These are phyloP conservation scores for Limnodromus scolopaceus DNA, from an alignment of 2,797 vertebrate genomes.

Conservation along the genomic window DNA sequence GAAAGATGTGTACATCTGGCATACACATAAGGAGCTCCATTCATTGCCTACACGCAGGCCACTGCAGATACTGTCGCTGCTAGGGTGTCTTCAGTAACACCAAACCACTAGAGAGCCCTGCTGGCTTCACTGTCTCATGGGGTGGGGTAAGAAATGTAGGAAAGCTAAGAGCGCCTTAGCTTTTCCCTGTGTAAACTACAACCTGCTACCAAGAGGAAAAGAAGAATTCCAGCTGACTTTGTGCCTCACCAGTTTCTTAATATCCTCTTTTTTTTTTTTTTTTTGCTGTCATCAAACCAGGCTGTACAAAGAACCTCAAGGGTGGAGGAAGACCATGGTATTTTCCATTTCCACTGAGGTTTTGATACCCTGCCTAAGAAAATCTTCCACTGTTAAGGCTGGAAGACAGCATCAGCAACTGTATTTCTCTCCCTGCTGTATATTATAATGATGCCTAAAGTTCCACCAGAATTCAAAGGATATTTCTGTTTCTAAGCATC, in stretches of 20 bases:
- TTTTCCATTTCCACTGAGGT: background rate
- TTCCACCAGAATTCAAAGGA: background rate
- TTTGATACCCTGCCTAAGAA: background rate
- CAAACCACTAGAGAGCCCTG: background rate
- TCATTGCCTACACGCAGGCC: background rate
- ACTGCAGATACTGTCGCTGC: background rate
- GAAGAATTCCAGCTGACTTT: background rate
- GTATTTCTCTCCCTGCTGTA: background rate
- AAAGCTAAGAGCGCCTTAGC: background rate
- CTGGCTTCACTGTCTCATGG: background rate
- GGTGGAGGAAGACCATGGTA: background rate
- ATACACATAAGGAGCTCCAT: accelerated
- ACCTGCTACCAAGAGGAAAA: background rate
- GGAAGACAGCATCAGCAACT: background rate
- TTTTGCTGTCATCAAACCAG: background rate
- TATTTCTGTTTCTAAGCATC: background rate
- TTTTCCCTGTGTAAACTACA: background rate
- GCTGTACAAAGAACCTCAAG: background rate
- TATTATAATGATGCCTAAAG: background rate
- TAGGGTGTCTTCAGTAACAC: background rate
- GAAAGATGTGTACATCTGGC: background rate
- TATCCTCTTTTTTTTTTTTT: background rate
- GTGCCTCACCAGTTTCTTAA: background rate
- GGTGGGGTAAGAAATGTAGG: background rate
- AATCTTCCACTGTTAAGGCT: background rate